Evolutionary conservation across 1,140 invertebrate species (phyloP).

Genomic region (Plodia interpunctella): DNA sequence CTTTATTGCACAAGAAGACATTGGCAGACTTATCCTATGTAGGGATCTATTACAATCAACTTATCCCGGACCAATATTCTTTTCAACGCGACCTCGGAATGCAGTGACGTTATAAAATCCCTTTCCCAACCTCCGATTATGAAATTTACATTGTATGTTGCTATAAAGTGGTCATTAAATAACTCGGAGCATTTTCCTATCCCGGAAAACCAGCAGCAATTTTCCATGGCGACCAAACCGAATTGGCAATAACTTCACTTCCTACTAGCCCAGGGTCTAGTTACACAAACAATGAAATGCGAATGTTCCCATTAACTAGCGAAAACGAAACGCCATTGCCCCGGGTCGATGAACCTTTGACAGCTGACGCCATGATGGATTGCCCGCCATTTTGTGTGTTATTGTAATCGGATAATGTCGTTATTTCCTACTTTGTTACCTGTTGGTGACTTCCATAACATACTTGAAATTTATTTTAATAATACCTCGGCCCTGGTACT

Average conservation of each 20-base stretch:
- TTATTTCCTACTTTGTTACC: slow-evolving; percentile 4
- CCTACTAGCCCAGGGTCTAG: slow-evolving; percentile 54
- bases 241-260: slow-evolving; percentile 31
- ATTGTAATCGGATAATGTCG: slow-evolving; percentile 4
- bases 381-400: not conserved
- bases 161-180: not conserved
- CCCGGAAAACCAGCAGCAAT: slow-evolving; percentile 13
- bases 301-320: slow-evolving; percentile 63
- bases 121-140: too few relatives aligned
- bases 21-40: too few relatives aligned
- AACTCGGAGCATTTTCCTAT: not conserved
- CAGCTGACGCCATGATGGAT: slow-evolving; percentile 35
- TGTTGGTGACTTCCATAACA: not conserved
- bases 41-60: too few relatives aligned
- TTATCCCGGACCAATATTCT: too few relatives aligned
- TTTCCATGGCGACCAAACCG: slow-evolving; percentile 14
- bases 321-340: slow-evolving; percentile 48
- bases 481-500: too few relatives aligned
- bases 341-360: slow-evolving; percentile 53
- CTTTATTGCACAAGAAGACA: too few relatives aligned
- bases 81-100: too few relatives aligned
- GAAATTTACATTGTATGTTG: not conserved
- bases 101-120: too few relatives aligned
- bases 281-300: slow-evolving; percentile 62
- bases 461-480: not conserved